A percentile compares a stretch with the other conserved stretches of the same genome.
phyloP scores from a whole-genome alignment of 2,888 invertebrate species.

The Hedychridium roseum region DNA sequence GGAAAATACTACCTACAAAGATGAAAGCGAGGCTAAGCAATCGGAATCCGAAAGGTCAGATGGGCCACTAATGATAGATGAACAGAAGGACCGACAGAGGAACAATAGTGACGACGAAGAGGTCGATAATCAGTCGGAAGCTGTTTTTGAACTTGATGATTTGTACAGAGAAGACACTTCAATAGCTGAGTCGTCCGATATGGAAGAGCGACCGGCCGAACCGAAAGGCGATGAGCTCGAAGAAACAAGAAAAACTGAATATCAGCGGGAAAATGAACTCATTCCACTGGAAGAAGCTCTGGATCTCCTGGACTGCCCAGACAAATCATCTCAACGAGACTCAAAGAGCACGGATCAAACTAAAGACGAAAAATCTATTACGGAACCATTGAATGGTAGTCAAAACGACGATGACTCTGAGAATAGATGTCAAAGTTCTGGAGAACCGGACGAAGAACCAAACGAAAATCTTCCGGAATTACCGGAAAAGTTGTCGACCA shows the following conservation, averaged over 20 bases:
- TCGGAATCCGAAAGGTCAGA: conserved; percentile 58
- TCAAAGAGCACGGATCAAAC: neutral
- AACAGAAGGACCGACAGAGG: conserved; percentile 51
- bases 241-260: conserved; percentile 12
- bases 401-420: conserved; percentile 8
- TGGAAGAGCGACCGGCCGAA: conserved; percentile 32
- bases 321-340: conserved; percentile 23
- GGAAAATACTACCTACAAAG: conserved; percentile 8
- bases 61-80: conserved; percentile 56
- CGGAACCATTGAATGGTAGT: conserved; percentile 2
- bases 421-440: conserved; percentile 1
- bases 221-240: conserved; percentile 10
- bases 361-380: neutral
- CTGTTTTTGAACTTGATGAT: conserved; percentile 49
- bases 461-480: conserved; percentile 56
- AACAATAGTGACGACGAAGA: conserved; percentile 53
- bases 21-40: conserved; percentile 47
- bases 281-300: conserved; percentile 56
- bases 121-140: conserved; percentile 48
- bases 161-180: conserved; percentile 57
- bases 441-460: conserved; percentile 27
- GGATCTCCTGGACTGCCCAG: conserved; percentile 47
- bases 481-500: conserved; percentile 59
- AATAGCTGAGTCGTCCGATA: conserved; percentile 48
- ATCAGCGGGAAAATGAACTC: conserved; percentile 32